Conservation (phyloP, 2,113 vertebrate genomes). For the Triplophysa tibetana region DNA sequence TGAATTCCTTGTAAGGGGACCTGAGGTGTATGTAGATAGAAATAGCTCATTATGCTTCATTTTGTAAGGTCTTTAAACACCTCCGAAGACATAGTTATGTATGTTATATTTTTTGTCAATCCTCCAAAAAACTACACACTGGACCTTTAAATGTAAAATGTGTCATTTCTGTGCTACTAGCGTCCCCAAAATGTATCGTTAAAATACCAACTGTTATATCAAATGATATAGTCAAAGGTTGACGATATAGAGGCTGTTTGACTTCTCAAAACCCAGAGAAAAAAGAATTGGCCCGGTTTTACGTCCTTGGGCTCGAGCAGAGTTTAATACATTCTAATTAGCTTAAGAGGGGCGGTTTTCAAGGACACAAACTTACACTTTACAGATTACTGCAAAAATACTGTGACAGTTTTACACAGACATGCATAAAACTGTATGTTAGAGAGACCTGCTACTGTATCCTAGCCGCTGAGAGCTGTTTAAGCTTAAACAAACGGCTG, state of each 20-base stretch:
- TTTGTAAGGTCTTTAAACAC: too few species aligned
- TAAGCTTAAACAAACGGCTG: slow-evolving; percentile 28
- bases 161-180: too few species aligned
- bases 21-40: too few species aligned
- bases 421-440: slow-evolving; percentile 47
- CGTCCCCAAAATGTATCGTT: too few species aligned
- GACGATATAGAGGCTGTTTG: slow-evolving; percentile 3
- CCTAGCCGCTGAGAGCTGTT: slow-evolving; percentile 19
- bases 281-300: slow-evolving; percentile 47
- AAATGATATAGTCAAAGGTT: not conserved
- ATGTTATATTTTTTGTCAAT: too few species aligned
- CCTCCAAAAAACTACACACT: too few species aligned
- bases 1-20: too few species aligned
- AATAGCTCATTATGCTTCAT: too few species aligned
- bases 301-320: slow-evolving; percentile 65
- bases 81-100: too few species aligned
- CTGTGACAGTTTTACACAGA: slow-evolving; percentile 52
- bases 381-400: slow-evolving; percentile 69
- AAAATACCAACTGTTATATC: not conserved
- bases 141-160: too few species aligned
- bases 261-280: slow-evolving; percentile 34
- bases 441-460: slow-evolving; percentile 23
- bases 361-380: slow-evolving; percentile 59
- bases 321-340: slow-evolving; percentile 71
- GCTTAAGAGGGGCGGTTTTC: slow-evolving; percentile 58